These are phyloP conservation scores for Zosterops japonicus DNA, from an alignment of 2,113 vertebrate genomes.

Conservation along the genomic window DNA sequence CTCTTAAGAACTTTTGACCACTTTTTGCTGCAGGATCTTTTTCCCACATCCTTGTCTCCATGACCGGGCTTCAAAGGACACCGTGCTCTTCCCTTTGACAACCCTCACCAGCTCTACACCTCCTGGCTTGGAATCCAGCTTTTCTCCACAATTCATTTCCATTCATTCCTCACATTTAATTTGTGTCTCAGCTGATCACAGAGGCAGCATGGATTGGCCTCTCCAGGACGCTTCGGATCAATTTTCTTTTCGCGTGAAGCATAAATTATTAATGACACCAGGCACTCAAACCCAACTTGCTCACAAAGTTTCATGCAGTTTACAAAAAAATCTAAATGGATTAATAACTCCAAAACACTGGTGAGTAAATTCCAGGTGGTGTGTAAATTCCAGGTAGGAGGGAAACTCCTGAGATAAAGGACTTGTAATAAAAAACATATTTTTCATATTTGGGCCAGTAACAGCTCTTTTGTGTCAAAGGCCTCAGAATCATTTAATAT, in stretches of 20 bases:
- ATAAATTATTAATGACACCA: constrained; percentile 22
- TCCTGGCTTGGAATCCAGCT: neutral
- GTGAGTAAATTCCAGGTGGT: neutral
- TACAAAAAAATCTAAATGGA: neutral
- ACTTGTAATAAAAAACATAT: neutral
- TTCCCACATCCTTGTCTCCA: constrained; percentile 20
- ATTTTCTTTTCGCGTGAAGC: constrained; percentile 7
- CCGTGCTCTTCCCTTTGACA: neutral
- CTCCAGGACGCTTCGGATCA: constrained; percentile 50
- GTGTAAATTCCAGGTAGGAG: neutral
- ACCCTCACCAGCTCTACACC: neutral
- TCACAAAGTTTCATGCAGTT: neutral
- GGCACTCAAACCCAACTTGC: neutral
- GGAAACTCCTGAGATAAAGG: neutral
- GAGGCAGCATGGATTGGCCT: constrained; percentile 21
- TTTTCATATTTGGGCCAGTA: neutral
- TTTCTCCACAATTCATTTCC: neutral
- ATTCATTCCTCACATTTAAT: neutral
- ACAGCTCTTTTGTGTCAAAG: neutral
- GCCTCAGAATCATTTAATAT: neutral
- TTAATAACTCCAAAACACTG: neutral
- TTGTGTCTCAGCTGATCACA: constrained; percentile 25
- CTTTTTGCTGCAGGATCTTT: constrained; percentile 46
- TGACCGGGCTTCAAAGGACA: constrained; percentile 17
- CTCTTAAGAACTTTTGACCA: constrained; percentile 33